Percentiles rank a stretch among this genome's conserved stretches.
phyloP scores from a whole-genome alignment of 2,113 vertebrate species.

The Engystomops pustulosus region DNA sequence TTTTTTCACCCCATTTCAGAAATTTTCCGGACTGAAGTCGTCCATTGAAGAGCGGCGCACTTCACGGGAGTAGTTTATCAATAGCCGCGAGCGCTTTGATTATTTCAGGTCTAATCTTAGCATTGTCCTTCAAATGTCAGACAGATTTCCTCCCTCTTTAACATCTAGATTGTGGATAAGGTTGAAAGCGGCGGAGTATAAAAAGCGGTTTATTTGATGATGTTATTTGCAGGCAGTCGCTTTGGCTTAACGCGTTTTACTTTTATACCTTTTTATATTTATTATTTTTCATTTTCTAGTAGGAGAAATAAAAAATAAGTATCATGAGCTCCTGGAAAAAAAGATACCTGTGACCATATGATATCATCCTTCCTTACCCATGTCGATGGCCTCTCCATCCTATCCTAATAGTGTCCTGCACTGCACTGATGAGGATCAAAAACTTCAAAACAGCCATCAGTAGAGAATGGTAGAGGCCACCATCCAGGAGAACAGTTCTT shows the following conservation, averaged over 20 bases:
- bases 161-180: conserved; percentile 6
- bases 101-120: conserved; percentile 28
- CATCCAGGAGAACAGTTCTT: too few relatives aligned
- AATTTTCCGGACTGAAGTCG: not conserved
- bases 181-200: not conserved
- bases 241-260: too few relatives aligned
- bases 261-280: not conserved
- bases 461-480: too few relatives aligned
- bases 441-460: too few relatives aligned
- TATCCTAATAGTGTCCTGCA: too few relatives aligned
- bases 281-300: not conserved
- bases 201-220: not conserved
- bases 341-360: too few relatives aligned
- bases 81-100: conserved; percentile 19
- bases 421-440: too few relatives aligned
- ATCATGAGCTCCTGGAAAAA: too few relatives aligned
- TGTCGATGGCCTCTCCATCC: too few relatives aligned
- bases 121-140: conserved; percentile 42
- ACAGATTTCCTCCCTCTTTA: conserved; percentile 17
- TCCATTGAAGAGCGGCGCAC: not conserved
- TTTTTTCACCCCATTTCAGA: too few relatives aligned
- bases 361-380: too few relatives aligned
- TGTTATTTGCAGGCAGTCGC: not conserved
- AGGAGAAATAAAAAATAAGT: too few relatives aligned
- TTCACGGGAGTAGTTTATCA: conserved; percentile 1